A percentile compares a stretch with the other conserved stretches of the same genome.
Conservation (phyloP, 2,888 invertebrate genomes). For the Brenthis daphne region DNA sequence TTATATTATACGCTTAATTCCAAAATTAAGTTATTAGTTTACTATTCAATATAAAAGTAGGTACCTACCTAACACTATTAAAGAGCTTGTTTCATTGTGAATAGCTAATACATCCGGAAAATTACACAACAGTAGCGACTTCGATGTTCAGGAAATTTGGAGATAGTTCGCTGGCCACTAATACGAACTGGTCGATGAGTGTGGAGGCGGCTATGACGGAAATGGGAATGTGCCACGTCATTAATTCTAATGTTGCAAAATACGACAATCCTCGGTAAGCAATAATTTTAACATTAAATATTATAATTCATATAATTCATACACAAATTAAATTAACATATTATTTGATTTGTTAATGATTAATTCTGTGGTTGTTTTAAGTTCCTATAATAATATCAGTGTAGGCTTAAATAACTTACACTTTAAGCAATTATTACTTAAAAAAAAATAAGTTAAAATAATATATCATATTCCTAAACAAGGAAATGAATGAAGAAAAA, state of each 20-base stretch:
- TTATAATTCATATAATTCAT: neutral
- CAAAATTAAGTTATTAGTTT: too few species aligned
- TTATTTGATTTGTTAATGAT: too few species aligned
- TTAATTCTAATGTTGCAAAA: constrained; percentile 85
- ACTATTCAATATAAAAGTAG: too few species aligned
- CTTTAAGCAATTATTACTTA: too few species aligned
- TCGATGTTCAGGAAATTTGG: constrained; percentile 55
- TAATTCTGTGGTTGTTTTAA: too few species aligned
- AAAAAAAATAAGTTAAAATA: too few species aligned
- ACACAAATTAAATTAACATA: neutral
- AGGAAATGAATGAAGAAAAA: too few species aligned
- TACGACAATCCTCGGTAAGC: constrained; percentile 81
- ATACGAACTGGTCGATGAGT: constrained; percentile 62
- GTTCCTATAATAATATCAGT: too few species aligned
- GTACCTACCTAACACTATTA: neutral
- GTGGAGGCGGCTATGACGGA: constrained; percentile 84
- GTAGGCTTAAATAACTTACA: too few species aligned
- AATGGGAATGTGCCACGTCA: constrained; percentile 86
- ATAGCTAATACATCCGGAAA: constrained; percentile 58
- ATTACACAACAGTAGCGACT: constrained; percentile 59
- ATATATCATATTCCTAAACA: too few species aligned
- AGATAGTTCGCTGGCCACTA: constrained; percentile 54
- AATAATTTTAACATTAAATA: neutral
- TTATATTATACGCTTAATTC: too few species aligned
- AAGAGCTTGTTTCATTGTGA: constrained; percentile 16